Base-by-base conservation (phyloP, 1,140 invertebrate genomes). In the Phymastichus coffea region DNA sequence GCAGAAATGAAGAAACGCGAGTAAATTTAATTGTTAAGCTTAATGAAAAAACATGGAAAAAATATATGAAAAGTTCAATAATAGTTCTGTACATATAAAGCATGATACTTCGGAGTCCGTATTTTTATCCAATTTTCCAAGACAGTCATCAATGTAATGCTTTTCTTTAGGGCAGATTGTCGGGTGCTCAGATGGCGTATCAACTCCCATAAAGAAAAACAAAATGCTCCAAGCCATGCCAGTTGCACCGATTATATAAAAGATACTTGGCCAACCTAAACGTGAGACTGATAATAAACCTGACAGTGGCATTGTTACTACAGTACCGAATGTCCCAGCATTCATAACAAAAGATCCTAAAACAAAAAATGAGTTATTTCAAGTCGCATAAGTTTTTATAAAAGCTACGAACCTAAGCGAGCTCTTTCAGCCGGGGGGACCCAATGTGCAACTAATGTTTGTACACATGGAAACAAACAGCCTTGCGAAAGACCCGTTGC, bases 221-320 rank as follows among this genome's bases (percentile, higher is more conserved):
- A 84, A 10, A 0, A 84, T 61, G 6, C 82, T 81, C 84, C 88
- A 90, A 0, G 82, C 1, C 1, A 89, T 61, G 12, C 85, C 81
- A 0, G 85, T 60, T 3, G 66, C 78, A 52, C 91, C 90, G 68
- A 92, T 88, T 0, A 86, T 68, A 66, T 93, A 93, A 70, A 92
- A 93, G 7, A 90, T 85, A n/a, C 85, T 81, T 0, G 88, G 88
- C 91, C 91, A 93, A 1, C 91, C 91, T 1, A 82, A 58, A 0
- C 61, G 61, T 0, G 86, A 87, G 3, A 77, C 81, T 1, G 88
- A 84, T 2, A 93, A 70, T 4, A 82, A 60, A 0, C 90, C 91
- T 23, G 85, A 86, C 26, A 89, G 71, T 0, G 88, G 86, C 74
- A 92, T 82, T 14, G 87, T 83, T 1, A 91, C 70, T 3, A 93